Evolutionary conservation across 2,888 invertebrate species (phyloP).

Genomic region (Pachydiplax longipennis): DNA sequence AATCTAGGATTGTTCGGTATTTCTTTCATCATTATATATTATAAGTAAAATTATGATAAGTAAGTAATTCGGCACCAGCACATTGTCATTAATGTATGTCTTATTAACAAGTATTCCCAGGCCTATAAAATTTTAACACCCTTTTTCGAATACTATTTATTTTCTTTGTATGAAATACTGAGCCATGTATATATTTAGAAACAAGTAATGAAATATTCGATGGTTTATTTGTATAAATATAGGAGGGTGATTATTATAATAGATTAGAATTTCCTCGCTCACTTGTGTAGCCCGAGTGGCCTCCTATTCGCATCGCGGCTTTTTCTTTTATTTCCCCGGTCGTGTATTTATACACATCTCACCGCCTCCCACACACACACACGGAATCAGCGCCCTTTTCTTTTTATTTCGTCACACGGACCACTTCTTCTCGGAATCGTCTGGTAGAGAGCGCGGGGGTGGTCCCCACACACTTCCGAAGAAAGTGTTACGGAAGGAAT

Average conservation of each 20-base stretch:
- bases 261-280: not conserved
- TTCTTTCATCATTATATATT: too few relatives aligned
- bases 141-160: too few relatives aligned
- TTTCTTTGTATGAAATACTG: too few relatives aligned
- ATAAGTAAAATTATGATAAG: too few relatives aligned
- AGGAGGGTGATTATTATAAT: not conserved
- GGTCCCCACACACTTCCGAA: not conserved
- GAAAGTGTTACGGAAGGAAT: too few relatives aligned
- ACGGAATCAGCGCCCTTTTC: not conserved
- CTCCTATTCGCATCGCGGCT: not conserved
- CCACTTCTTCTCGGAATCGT: not conserved
- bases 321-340: not conserved
- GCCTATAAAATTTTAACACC: too few relatives aligned
- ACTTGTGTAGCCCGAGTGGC: not conserved
- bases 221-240: not conserved
- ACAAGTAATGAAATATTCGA: too few relatives aligned
- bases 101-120: too few relatives aligned
- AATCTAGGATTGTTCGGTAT: too few relatives aligned
- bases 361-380: not conserved
- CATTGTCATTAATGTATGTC: too few relatives aligned
- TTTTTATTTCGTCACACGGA: not conserved
- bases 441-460: not conserved
- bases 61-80: too few relatives aligned
- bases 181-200: too few relatives aligned
- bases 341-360: not conserved